Evolutionary conservation across 2,888 invertebrate genomes (phyloP).

Genomic region (Exocentrus adspersus): DNA sequence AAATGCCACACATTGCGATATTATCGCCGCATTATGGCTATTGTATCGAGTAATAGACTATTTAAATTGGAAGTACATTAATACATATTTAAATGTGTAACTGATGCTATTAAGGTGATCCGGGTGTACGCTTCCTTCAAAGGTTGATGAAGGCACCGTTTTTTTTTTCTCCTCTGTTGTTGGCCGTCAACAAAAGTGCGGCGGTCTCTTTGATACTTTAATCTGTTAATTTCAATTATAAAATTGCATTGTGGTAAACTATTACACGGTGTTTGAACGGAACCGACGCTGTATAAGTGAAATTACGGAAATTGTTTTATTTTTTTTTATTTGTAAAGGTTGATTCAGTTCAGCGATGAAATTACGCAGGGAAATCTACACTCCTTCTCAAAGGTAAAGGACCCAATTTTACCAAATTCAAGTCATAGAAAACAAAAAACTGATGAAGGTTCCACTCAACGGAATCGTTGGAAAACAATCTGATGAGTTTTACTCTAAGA

Average conservation of each 20-base stretch:
- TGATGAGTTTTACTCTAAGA: no score
- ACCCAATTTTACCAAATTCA: no score
- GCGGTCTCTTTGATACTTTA: constrained; percentile 6
- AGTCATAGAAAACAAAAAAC: no score
- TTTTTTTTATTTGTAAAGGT: no score
- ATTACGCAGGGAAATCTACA: no score
- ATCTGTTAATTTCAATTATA: not conserved
- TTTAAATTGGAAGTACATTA: constrained; percentile 28
- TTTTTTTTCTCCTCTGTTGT: not conserved
- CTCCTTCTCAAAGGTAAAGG: no score
- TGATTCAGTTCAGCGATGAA: no score
- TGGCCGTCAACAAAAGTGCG: not conserved
- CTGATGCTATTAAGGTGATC: constrained; percentile 22
- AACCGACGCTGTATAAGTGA: not conserved
- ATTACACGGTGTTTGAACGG: not conserved
- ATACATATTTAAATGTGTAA: constrained; percentile 26
- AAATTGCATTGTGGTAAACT: not conserved
- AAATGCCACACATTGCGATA: constrained; percentile 29
- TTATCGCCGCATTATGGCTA: constrained; percentile 22
- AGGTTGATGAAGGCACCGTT: not conserved
- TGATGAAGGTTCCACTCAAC: no score
- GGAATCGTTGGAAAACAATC: no score
- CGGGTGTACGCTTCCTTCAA: not conserved
- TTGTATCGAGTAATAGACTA: constrained; percentile 32
- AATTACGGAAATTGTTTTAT: not conserved